These are phyloP conservation scores for Lates japonicus DNA, from an alignment of 2,797 vertebrate genomes.

Conservation along the genomic window DNA sequence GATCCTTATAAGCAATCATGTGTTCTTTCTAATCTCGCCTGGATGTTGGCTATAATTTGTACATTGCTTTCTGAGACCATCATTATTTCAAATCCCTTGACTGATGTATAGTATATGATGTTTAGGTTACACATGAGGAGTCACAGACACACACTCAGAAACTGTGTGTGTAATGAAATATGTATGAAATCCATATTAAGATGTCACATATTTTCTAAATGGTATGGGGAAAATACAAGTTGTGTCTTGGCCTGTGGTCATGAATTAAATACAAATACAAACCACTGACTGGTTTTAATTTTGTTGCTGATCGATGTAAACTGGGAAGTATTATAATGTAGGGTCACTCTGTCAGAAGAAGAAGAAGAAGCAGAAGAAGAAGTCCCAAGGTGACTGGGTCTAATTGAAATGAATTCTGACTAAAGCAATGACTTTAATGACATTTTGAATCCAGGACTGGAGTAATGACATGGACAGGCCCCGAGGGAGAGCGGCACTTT, in stretches of 20 bases:
- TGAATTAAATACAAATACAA: too few relatives aligned
- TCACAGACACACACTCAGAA: too few relatives aligned
- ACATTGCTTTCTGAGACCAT: neutral
- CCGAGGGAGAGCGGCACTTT: constrained; percentile 68
- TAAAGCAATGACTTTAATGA: constrained; percentile 83
- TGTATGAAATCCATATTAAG: too few relatives aligned
- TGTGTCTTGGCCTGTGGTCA: too few relatives aligned
- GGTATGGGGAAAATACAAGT: too few relatives aligned
- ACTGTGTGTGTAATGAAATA: too few relatives aligned
- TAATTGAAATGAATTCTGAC: constrained; percentile 85
- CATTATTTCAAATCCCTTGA: neutral
- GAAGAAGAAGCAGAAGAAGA: constrained; percentile 2
- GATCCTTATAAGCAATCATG: neutral
- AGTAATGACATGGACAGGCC: constrained; percentile 79
- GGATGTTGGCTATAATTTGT: neutral
- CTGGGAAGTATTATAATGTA: too few relatives aligned
- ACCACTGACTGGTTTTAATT: too few relatives aligned
- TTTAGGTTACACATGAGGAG: neutral
- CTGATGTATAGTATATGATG: neutral
- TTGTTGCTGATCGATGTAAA: too few relatives aligned
- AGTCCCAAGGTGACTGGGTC: constrained; percentile 74
- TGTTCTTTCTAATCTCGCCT: neutral
- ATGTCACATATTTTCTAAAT: too few relatives aligned
- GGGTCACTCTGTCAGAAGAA: neutral
- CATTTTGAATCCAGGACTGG: constrained; percentile 81